Conservation (phyloP, 2,888 invertebrate species). For the Gortyna flavago region DNA sequence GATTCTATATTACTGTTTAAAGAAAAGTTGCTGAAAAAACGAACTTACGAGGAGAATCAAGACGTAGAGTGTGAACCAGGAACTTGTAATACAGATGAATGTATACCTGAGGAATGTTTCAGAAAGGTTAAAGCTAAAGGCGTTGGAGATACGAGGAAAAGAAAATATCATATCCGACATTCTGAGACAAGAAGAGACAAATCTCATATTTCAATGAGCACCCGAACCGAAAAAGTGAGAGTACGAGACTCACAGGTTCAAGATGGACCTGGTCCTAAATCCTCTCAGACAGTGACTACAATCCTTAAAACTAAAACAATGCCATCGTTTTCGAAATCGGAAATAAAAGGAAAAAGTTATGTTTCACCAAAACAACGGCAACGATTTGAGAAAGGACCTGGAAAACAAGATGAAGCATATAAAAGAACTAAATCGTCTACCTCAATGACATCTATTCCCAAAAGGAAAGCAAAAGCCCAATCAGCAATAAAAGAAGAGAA, state of each 20-base stretch:
- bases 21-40: constrained; percentile 70
- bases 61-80: constrained; percentile 57
- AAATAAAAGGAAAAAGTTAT: constrained; percentile 10
- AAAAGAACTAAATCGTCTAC: not conserved
- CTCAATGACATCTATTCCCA: constrained; percentile 22
- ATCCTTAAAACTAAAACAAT: constrained; percentile 10
- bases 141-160: constrained; percentile 12
- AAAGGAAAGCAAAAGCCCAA: constrained; percentile 19
- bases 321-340: constrained; percentile 12
- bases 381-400: not conserved
- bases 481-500: not conserved
- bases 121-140: constrained; percentile 44
- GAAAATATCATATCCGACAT: constrained; percentile 10
- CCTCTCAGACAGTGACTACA: constrained; percentile 17
- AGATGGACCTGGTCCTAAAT: constrained; percentile 12
- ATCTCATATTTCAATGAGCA: constrained; percentile 16
- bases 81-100: constrained; percentile 44
- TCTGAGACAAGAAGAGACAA: constrained; percentile 26
- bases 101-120: constrained; percentile 53
- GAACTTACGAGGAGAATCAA: constrained; percentile 49
- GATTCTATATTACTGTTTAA: constrained; percentile 73
- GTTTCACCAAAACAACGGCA: not conserved
- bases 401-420: not conserved
- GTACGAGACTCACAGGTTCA: constrained; percentile 30
- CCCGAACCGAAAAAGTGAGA: constrained; percentile 20